These are phyloP conservation scores for Chesias legatella DNA, from an alignment of 2,888 invertebrate genomes.

Conservation along the genomic window DNA sequence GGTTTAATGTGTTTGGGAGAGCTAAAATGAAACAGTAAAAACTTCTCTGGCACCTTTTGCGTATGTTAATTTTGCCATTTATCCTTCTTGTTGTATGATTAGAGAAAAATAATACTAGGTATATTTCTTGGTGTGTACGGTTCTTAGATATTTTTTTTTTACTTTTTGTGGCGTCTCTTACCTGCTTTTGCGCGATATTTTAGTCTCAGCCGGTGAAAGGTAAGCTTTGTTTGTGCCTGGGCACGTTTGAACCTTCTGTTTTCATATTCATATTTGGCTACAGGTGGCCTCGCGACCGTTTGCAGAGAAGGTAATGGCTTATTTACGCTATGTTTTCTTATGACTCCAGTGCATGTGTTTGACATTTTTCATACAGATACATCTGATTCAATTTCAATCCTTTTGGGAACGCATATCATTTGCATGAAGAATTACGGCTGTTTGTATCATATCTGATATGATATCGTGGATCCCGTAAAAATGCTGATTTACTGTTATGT, in stretches of 20 bases:
- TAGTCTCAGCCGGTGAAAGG: constrained; percentile 51
- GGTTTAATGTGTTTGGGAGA: constrained; percentile 21
- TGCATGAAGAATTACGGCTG: no score
- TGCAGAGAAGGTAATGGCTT: constrained; percentile 25
- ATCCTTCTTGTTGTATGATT: constrained; percentile 16
- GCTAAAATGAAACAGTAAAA: constrained; percentile 30
- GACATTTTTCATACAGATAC: no score
- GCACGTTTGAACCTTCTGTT: constrained; percentile 44
- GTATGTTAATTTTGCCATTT: constrained; percentile 19
- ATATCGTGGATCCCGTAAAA: no score
- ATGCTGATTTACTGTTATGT: no score
- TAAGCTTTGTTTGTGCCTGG: constrained; percentile 54
- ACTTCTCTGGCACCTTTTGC: constrained; percentile 30
- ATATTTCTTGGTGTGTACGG: no score
- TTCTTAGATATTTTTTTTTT: no score
- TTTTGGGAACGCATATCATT: not conserved
- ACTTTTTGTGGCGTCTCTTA: constrained; percentile 60
- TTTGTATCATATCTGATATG: no score
- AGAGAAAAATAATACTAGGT: no score
- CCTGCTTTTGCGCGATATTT: constrained; percentile 49
- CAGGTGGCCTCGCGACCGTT: constrained; percentile 48
- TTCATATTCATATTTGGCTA: constrained; percentile 47
- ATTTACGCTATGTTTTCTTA: constrained; percentile 25
- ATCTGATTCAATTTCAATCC: no score
- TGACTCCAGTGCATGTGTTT: constrained; percentile 7